Conservation (phyloP, 1,140 invertebrate species). For the Stegodyphus mimosarum region DNA sequence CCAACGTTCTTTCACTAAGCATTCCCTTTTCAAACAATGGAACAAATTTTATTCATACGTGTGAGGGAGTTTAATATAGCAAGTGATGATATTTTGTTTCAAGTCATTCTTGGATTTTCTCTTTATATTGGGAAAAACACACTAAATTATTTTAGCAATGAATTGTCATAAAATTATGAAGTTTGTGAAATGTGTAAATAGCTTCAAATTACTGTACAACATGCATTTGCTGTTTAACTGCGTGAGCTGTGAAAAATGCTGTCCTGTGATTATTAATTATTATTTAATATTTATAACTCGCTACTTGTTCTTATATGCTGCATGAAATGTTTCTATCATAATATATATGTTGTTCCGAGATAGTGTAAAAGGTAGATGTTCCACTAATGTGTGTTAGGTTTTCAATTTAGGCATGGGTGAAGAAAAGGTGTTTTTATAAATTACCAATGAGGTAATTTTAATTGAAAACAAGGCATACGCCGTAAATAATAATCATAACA, state of each 20-base stretch:
- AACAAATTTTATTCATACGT: too few species aligned
- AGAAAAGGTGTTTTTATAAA: too few species aligned
- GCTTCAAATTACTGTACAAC: conserved; percentile 33
- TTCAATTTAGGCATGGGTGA: too few species aligned
- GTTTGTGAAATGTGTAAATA: conserved; percentile 42
- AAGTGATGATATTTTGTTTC: background rate
- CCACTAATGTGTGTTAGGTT: too few species aligned
- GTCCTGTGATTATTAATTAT: conserved; percentile 48
- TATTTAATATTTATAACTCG: conserved; percentile 29
- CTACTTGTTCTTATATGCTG: conserved; percentile 45
- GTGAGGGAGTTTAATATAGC: background rate
- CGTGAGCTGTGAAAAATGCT: conserved; percentile 50
- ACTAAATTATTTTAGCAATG: background rate
- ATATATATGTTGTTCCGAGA: conserved; percentile 10
- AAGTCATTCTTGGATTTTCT: background rate
- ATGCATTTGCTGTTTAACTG: conserved; percentile 48
- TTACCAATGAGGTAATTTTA: too few species aligned
- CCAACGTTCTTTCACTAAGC: too few species aligned
- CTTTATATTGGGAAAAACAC: background rate
- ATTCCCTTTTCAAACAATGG: too few species aligned
- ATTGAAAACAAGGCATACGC: too few species aligned
- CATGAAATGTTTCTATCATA: conserved; percentile 42
- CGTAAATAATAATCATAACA: too few species aligned
- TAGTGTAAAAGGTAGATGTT: too few species aligned
- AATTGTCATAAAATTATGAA: conserved; percentile 2